Conservation (phyloP, 2,888 invertebrate genomes). For the Punctoribates punctum region DNA sequence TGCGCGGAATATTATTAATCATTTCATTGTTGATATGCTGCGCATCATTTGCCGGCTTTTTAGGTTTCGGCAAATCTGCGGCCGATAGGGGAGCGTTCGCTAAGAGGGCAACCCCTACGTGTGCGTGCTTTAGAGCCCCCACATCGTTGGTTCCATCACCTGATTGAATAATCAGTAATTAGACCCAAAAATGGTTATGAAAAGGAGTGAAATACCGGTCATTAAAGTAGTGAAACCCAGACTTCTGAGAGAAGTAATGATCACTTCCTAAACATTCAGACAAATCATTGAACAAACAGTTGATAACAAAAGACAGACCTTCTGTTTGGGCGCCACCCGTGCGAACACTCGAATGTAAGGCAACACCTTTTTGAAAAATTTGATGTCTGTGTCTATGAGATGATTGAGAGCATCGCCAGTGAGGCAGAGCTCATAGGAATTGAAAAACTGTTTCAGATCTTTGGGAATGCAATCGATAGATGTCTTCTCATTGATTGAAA, state of each 20-base stretch:
- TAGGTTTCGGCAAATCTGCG: conserved; percentile 38
- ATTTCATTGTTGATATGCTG: conserved; percentile 25
- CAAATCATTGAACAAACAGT: conserved; percentile 1
- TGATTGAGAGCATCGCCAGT: conserved; percentile 84
- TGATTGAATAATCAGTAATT: neutral
- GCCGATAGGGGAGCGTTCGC: conserved; percentile 41
- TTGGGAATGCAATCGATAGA: conserved; percentile 50
- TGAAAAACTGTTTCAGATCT: conserved; percentile 61
- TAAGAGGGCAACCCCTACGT: conserved; percentile 63
- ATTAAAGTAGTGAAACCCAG: conserved; percentile 87
- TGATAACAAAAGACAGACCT: conserved; percentile 55
- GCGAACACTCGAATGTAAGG: conserved; percentile 89
- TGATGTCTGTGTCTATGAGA: conserved; percentile 63
- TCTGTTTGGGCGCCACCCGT: conserved; percentile 97
- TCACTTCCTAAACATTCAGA: conserved; percentile 63
- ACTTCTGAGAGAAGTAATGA: conserved; percentile 80
- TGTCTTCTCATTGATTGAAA: conserved; percentile 56
- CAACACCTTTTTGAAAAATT: conserved; percentile 67
- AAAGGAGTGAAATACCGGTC: conserved; percentile 65
- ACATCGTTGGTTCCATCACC: conserved; percentile 99
- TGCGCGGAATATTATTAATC: conserved; percentile 25
- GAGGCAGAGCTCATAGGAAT: conserved; percentile 82
- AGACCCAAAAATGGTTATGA: neutral
- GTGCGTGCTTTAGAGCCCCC: conserved; percentile 95
- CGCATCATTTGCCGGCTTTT: conserved; percentile 36